Percentiles rank a stretch among this genome's conserved stretches.
Conservation (phyloP, 1,140 invertebrate genomes). For the Bombus sibiricus region DNA sequence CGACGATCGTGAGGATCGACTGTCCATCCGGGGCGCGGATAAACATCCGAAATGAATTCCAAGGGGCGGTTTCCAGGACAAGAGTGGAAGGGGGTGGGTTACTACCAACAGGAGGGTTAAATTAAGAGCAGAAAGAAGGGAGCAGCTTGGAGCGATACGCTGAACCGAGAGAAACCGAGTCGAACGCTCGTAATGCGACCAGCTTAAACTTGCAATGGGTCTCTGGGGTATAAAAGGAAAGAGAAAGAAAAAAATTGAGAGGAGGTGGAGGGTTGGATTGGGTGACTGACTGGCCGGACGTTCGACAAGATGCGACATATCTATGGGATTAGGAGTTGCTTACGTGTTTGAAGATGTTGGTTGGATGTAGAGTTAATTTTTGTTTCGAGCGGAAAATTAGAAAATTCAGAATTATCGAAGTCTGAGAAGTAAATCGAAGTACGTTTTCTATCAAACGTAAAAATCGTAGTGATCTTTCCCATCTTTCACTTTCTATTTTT, state of each 20-base stretch:
- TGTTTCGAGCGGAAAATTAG: not conserved
- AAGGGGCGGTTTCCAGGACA: constrained; percentile 9
- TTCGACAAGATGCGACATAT: constrained; percentile 66
- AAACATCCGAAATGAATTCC: constrained; percentile 65
- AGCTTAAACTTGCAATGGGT: constrained; percentile 77
- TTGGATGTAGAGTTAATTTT: not conserved
- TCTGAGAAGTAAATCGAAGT: no score
- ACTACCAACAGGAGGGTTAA: constrained; percentile 31
- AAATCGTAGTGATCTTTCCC: no score
- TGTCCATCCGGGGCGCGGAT: constrained; percentile 26
- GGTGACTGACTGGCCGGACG: constrained; percentile 68
- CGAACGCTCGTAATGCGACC: constrained; percentile 75
- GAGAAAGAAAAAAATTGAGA: constrained; percentile 49
- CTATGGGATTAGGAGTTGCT: constrained; percentile 69
- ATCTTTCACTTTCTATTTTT: no score
- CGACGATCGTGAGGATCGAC: constrained; percentile 29
- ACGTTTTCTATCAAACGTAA: no score
- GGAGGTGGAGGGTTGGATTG: constrained; percentile 56
- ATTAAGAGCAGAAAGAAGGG: constrained; percentile 66
- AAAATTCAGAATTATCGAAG: not conserved
- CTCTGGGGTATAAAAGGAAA: constrained; percentile 69
- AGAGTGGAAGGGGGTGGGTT: not conserved
- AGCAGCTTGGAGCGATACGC: constrained; percentile 50
- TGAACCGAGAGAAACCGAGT: constrained; percentile 69
- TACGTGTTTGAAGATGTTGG: not conserved